Evolutionary conservation across 1,140 invertebrate genomes (phyloP).

Genomic region (Ditylenchus dipsaci): DNA sequence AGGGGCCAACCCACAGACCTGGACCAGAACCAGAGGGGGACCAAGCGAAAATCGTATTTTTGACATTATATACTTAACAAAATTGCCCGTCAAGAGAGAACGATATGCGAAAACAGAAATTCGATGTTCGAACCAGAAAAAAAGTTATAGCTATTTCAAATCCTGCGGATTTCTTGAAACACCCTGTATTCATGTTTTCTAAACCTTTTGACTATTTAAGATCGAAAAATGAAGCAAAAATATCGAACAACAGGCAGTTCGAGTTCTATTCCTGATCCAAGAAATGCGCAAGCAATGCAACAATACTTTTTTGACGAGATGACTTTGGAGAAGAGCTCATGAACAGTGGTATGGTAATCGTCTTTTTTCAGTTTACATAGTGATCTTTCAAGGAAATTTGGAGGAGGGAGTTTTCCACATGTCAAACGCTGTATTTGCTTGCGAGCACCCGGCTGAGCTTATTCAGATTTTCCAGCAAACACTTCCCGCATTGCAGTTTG

Average conservation of each 20-base stretch:
- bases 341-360: background rate
- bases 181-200: no score
- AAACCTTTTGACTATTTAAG: background rate
- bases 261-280: constrained; percentile 71
- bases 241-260: background rate
- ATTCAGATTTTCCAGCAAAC: constrained; percentile 57
- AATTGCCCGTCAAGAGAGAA: no score
- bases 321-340: constrained; percentile 64
- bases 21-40: no score
- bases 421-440: constrained; percentile 60
- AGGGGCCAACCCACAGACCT: no score
- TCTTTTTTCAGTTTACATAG: background rate
- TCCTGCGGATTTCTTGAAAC: no score
- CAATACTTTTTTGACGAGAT: constrained; percentile 80
- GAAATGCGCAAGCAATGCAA: constrained; percentile 84
- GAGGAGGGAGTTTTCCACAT: constrained; percentile 60
- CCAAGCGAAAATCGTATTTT: no score
- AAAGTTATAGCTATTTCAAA: no score
- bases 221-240: background rate
- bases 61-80: no score
- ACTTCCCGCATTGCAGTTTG: constrained; percentile 26
- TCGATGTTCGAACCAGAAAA: no score
- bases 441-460: constrained; percentile 60
- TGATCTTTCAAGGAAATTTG: constrained; percentile 36
- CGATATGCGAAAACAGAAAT: no score